Evolutionary conservation across 2,797 vertebrate species (phyloP), one percentile per base, ranked within the genome.

Genomic region (Argentina silus): DNA sequence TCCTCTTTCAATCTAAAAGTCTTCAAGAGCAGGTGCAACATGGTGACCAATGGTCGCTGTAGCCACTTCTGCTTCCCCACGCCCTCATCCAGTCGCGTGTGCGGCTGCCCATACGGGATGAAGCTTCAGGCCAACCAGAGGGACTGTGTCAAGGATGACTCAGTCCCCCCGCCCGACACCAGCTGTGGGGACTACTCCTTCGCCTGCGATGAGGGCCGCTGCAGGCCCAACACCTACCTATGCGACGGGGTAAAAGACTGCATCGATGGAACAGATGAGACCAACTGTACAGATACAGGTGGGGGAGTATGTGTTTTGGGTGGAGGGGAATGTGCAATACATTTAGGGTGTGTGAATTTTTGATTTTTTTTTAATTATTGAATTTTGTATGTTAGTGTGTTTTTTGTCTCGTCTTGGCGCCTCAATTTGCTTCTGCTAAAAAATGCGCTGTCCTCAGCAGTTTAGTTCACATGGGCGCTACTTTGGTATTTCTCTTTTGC

Each of bases 31-130:
- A 92, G 85, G 45, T 98, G 97, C 81, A 96, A 89, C 9, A 75
- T 85, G 45, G 89, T 93, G 59, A 83, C 93, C 45, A 98, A 98
- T 4, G 97, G 97, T 3, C 94, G 84, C 77, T 98, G 97, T 90
- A 98, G 96, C 83, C 96, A 98, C 85, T 98, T 98, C 89, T 98
- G 97, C 82, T 98, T 97, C 89, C 97, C 97, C 0, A 93, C 92
- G 6, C 96, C 97, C 1, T 92, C 93, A 68, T 88, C 43, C 62
- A 90, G 84, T 55, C 95, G 94, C 21, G 92, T 96, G 60, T 98
- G 97, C 64, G 95, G 96, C 47, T 98, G 97, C 79, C 97, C 97
- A 0, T 96, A 95, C 1, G 96, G 97, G 57, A 98, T 97, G 97
- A 97, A 93, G 66, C 91, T 97, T 56, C 87, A 91, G 76, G 44